Conservation (phyloP, 2,888 invertebrate genomes). For the Teinopalpus imperialis region DNA sequence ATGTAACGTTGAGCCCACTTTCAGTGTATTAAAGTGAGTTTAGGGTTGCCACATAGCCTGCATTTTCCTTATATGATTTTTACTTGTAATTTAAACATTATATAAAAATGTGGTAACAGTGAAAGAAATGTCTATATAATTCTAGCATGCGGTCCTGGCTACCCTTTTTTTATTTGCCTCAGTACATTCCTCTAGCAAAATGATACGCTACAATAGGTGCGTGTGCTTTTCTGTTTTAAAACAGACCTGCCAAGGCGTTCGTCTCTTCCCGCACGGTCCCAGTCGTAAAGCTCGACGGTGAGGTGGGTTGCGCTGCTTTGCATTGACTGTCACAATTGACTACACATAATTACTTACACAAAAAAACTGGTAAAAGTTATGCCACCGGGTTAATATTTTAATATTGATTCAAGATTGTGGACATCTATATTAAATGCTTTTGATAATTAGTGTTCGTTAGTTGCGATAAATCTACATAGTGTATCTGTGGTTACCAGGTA, state of each 20-base stretch:
- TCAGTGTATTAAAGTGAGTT: conserved; percentile 6
- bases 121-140: no score
- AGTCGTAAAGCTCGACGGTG: conserved; percentile 90
- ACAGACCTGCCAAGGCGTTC: conserved; percentile 96
- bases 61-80: background rate
- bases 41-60: background rate
- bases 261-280: conserved; percentile 95
- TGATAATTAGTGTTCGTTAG: conserved; percentile 6
- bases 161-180: conserved; percentile 1
- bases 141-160: background rate
- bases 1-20: background rate
- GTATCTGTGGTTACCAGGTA: conserved; percentile 1
- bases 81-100: background rate
- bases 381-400: conserved; percentile 12
- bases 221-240: conserved; percentile 22
- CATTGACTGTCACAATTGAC: conserved; percentile 74
- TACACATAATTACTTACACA: conserved; percentile 33
- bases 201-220: conserved; percentile 24
- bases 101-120: no score
- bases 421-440: background rate
- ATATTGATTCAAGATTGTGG: background rate
- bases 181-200: conserved; percentile 6
- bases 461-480: background rate
- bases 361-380: conserved; percentile 13
- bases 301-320: conserved; percentile 54